Base-by-base conservation (phyloP, 2,888 invertebrate genomes). In the Cepaea hortensis region DNA sequence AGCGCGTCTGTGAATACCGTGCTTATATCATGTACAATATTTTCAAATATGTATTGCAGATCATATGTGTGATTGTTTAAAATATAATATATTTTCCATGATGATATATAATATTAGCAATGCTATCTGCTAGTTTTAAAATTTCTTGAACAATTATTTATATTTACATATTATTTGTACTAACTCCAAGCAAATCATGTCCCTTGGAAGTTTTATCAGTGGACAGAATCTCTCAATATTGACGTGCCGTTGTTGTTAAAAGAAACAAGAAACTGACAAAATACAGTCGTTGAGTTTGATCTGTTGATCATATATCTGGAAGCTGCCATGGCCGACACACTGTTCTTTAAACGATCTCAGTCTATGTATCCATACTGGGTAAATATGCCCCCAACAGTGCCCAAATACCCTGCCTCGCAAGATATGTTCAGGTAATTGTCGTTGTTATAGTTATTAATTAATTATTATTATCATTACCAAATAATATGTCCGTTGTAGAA, bases 371-470 rank as follows among this genome's bases (percentile, higher is more conserved):
- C 94, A 0, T 93, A 94, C 88, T 93, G 93, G 92, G 90, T 91
- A 3, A 92, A 93, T 81, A 91, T 93, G 85, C 93, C 93, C 46
- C 94, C 94, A 3, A 93, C 92, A 80, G 93, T 93, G 18, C 93
- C 93, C 0, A 92, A 92, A 86, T 93, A 94, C 86, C 93, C 93
- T 3, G 93, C 92, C 65, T 92, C 93, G 61, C 93, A 93, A 85
- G 93, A 93, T 87, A 93, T 93, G 92, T 93, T 94, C 90, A 93
- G 93, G 94, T 94, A 88, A 88, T 85, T 88, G 11, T 55, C 11
- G 35, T 35, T 9, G 11, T 6, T 55, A 55, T 55, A 9, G 55
- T 55, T 55, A 55, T 9, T 55, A 0, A 55, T 55, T 55, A 11
- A 11, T 55, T 55, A 55, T 55, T 11, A 55, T 35, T 35, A 35